Base-by-base conservation (phyloP, 2,113 vertebrate genomes). In the Melanerpes aurifrons region DNA sequence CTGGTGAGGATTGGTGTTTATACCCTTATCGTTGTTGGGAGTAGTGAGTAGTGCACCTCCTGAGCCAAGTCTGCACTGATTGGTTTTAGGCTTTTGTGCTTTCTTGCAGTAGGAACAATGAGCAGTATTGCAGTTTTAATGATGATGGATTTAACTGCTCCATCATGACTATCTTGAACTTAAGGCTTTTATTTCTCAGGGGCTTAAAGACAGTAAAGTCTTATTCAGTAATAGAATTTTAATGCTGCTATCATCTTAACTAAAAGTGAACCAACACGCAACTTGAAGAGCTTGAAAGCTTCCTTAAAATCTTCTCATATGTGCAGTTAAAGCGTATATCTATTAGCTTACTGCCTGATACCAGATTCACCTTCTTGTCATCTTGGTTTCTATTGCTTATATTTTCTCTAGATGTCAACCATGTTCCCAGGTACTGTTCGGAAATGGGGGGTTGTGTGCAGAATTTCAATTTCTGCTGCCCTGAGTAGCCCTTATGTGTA, bases 41-140 rank as follows among this genome's bases (percentile, higher is more conserved):
- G 7, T 24, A 66, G 35, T 10, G 59, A 82, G 48, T n/a, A 2
- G 4, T 81, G 40, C 9, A 84, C 25, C 25, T 54, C 69, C 45
- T 56, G 35, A 82, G 37, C 50, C 50, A 79, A 67, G 54, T 53
- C 37, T 20, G 57, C 24, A 64, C 0, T 59, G 56, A 26, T n/a
- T 66, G 53, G 16, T 28, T 47, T 16, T 47, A 16, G 40, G 73
- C 24, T 84, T 59, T 5, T 0, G 0, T 54, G 10, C 8, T 75
- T 61, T 20, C 28, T 48, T 75, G 75, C 63, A 48, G 37, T 37
- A 68, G 75, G 56, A 61, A 21, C 28, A 43, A 8, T 57, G 12
- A 53, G 43, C 62, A 68, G 0, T 10, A 4, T 16, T 80, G 62
- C 78, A 71, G 14, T 9, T 74, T 13, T 17, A 53, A 16, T 29